Evolutionary conservation across 1,140 invertebrate genomes (phyloP).

Genomic region (Lepeophtheirus salmonis): DNA sequence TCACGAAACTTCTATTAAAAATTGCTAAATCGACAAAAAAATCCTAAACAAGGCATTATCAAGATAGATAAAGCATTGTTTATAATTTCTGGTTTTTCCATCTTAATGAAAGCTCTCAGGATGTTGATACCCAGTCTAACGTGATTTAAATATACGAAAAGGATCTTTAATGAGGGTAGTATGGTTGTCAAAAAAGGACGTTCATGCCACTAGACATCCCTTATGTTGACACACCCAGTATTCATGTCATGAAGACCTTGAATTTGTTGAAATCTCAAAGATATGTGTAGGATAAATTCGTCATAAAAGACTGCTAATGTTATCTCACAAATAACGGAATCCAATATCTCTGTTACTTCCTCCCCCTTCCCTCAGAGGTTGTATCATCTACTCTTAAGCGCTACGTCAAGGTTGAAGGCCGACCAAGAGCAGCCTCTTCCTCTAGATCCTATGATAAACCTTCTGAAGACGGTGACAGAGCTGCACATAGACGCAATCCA

Average conservation of each 20-base stretch:
- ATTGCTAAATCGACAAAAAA: too few relatives aligned
- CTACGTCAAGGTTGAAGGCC: slow-evolving; percentile 53
- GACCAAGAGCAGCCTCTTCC: slow-evolving; percentile 40
- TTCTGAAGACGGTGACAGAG: slow-evolving; percentile 45
- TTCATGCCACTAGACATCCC: slow-evolving; percentile 82
- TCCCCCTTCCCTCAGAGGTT: slow-evolving; percentile 92
- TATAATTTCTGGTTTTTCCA: too few relatives aligned
- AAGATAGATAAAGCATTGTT: too few relatives aligned
- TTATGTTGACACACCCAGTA: slow-evolving; percentile 88
- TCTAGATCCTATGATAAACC: slow-evolving; percentile 38
- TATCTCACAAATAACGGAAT: slow-evolving; percentile 97
- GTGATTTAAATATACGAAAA: slow-evolving; percentile 90
- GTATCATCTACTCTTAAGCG: slow-evolving; percentile 90
- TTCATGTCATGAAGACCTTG: slow-evolving; percentile 95
- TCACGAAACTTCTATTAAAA: too few relatives aligned
- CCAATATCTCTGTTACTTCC: slow-evolving; percentile 76
- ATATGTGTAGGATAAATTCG: slow-evolving; percentile 94
- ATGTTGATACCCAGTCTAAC: slow-evolving; percentile 99
- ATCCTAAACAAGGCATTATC: too few relatives aligned
- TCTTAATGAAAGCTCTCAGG: too few relatives aligned
- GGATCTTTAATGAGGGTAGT: slow-evolving; percentile 90
- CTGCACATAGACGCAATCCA: slow-evolving; percentile 51
- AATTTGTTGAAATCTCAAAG: slow-evolving; percentile 84
- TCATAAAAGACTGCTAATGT: slow-evolving; percentile 99
- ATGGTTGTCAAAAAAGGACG: slow-evolving; percentile 95